A percentile compares a stretch with the other conserved stretches of the same genome.
Conservation (phyloP, 2,113 vertebrate genomes). For the Archocentrus centrarchus region DNA sequence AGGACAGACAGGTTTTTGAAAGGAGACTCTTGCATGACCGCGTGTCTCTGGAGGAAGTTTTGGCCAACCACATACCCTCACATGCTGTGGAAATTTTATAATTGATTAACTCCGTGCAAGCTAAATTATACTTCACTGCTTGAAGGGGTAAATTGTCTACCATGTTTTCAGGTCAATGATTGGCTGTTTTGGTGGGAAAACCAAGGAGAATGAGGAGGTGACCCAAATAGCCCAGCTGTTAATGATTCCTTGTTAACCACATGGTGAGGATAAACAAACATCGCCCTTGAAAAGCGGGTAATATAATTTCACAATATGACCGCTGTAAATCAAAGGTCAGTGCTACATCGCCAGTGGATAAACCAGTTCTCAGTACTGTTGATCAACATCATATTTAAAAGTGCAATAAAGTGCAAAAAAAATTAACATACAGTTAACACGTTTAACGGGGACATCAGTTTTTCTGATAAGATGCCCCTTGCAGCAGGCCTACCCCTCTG, state of each 20-base stretch:
- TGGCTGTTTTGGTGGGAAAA: slow-evolving; percentile 26
- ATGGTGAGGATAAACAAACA: slow-evolving; percentile 32
- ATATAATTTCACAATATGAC: slow-evolving; percentile 37
- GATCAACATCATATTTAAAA: neutral
- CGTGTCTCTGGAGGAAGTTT: slow-evolving; percentile 19
- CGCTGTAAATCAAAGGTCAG: slow-evolving; percentile 59
- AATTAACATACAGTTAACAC: neutral
- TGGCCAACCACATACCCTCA: neutral
- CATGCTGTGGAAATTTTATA: neutral
- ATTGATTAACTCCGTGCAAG: slow-evolving; percentile 33
- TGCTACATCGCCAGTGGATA: neutral
- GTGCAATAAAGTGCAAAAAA: neutral
- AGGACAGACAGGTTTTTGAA: neutral
- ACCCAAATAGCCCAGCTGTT: slow-evolving; percentile 50
- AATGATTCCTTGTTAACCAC: slow-evolving; percentile 69
- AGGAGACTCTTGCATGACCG: neutral
- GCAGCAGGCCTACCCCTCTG: neutral
- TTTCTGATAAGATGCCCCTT: neutral
- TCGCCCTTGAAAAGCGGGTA: neutral
- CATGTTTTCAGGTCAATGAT: slow-evolving; percentile 50
- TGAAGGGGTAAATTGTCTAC: neutral
- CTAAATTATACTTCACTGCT: neutral
- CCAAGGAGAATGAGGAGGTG: slow-evolving; percentile 12
- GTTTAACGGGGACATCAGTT: neutral
- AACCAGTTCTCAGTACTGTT: neutral